Conservation (phyloP, 1,140 invertebrate genomes). For the Prorops nasuta region DNA sequence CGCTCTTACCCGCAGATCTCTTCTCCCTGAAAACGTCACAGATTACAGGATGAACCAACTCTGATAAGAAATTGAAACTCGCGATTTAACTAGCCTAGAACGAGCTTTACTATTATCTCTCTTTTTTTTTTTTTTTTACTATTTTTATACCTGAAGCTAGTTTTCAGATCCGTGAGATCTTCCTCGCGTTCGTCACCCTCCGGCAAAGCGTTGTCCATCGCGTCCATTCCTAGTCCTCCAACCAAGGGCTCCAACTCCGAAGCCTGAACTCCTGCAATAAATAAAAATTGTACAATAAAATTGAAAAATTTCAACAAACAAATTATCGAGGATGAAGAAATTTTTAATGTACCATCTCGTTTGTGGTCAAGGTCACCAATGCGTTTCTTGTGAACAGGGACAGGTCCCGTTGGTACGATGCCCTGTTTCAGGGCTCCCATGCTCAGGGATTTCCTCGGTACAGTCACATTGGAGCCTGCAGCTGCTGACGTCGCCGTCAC, state of each 20-base stretch:
- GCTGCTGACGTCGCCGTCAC: constrained; percentile 51
- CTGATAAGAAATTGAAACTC: too few species aligned
- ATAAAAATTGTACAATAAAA: neutral
- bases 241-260: constrained; percentile 78
- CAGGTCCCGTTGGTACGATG: constrained; percentile 50
- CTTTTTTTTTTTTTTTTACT: neutral
- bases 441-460: constrained; percentile 78
- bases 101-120: neutral
- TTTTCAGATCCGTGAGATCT: constrained; percentile 40
- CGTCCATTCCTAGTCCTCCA: constrained; percentile 64
- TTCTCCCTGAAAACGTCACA: constrained; percentile 48
- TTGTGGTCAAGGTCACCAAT: constrained; percentile 53
- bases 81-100: too few species aligned
- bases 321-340: neutral
- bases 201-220: constrained; percentile 57
- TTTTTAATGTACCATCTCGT: constrained; percentile 48
- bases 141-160: constrained; percentile 49
- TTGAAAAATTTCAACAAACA: neutral
- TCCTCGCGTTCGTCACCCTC: constrained; percentile 60
- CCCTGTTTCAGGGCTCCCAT: constrained; percentile 80
- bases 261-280: constrained; percentile 47
- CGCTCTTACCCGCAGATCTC: constrained; percentile 43
- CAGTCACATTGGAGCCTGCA: constrained; percentile 49
- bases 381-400: constrained; percentile 67
- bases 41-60: too few species aligned